Evolutionary conservation across 2,797 vertebrate species (phyloP), one percentile per base, ranked within the genome.

Genomic region (Acanthornis magna): DNA sequence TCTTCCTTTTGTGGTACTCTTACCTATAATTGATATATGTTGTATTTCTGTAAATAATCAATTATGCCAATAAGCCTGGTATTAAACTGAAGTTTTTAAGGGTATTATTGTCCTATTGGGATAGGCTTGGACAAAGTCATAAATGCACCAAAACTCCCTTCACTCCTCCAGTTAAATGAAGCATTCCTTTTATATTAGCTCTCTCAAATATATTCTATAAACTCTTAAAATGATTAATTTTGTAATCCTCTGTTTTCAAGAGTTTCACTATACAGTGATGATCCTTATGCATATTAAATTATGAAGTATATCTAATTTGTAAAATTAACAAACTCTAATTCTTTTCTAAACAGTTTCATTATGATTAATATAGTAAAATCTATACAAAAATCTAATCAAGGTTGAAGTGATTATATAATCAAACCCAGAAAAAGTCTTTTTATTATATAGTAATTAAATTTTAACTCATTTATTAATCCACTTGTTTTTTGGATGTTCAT

Each of bases 361-460:
- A 43, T 88, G 58, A 78, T 86, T 84, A 90, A 65, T 78, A 38
- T 3, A 34, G 45, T 58, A 43, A 23, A 45, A 38, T 88, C 58
- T 54, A 45, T 32, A 74, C 4, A 86, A 90, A 86, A 88, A 72
- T 57, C 27, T 88, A 93, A 93, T 78, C 57, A 93, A 94, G n/a
- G 60, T 32, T 72, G 13, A 42, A 94, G 38, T 63, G 65, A 50
- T 83, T 71, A 57, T 36, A 27, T 42, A 67, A 43, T 78, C 38
- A 78, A 81, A 96, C 4, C 2, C 23, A 74, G 29, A 3, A 88
- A 85, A 85, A 36, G 47, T 65, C 16, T 68, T 91, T 91, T 65
- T 75, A 18, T 57, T 81, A 22, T 36, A 42, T n/a, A 36, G 10
- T 21, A 61, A 16, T 22, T 85, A 42, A 61, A 71, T 4, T 85